These are phyloP conservation scores for Oryzias woworae DNA, from an alignment of 2,113 vertebrate species.

Conservation along the genomic window DNA sequence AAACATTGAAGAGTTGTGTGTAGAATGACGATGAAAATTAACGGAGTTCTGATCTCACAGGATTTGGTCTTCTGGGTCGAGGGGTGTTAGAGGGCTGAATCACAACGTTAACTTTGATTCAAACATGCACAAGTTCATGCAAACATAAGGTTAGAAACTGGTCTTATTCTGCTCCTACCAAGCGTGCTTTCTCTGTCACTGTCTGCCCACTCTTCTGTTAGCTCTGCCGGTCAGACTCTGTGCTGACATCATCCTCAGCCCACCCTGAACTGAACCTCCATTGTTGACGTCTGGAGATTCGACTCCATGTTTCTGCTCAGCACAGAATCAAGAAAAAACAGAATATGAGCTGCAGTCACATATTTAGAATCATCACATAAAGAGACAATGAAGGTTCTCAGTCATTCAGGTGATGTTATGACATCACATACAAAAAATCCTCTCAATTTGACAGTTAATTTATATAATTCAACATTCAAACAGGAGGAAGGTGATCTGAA, in stretches of 20 bases:
- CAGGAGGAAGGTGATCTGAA: no score
- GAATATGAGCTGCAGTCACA: no score
- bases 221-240: slow-evolving; percentile 59
- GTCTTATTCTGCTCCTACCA: slow-evolving; percentile 68
- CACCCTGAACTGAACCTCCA: slow-evolving; percentile 68
- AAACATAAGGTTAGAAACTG: not conserved
- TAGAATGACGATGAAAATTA: no score
- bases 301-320: slow-evolving; percentile 83
- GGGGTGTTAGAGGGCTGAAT: not conserved
- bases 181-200: slow-evolving; percentile 73
- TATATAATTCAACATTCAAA: no score
- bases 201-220: slow-evolving; percentile 59
- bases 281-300: slow-evolving; percentile 79
- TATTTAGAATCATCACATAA: no score
- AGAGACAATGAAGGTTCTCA: no score
- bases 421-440: no score
- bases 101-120: not conserved
- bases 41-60: not conserved
- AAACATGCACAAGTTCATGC: not conserved
- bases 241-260: slow-evolving; percentile 40
- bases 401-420: no score
- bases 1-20: slow-evolving; percentile 76
- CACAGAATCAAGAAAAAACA: not conserved
- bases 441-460: no score
- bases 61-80: not conserved